These are phyloP conservation scores for Strix aluco DNA, from an alignment of 2,113 vertebrate species.

Conservation along the genomic window DNA sequence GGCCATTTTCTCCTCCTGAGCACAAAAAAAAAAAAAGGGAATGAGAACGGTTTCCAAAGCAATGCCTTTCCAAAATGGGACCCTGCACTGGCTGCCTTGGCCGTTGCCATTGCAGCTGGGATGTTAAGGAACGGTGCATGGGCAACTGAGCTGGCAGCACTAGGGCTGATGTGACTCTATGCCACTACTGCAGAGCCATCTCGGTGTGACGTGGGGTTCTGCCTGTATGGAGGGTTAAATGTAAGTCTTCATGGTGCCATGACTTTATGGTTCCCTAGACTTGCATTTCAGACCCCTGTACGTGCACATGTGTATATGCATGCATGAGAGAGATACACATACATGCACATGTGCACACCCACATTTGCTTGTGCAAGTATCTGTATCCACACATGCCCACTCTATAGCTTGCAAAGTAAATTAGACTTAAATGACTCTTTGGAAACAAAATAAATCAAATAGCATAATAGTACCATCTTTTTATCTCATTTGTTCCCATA, in stretches of 20 bases:
- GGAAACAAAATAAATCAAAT: constrained; percentile 81
- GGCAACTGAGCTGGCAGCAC: not conserved
- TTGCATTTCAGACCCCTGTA: not conserved
- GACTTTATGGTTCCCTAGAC: not conserved
- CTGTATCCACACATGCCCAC: constrained; percentile 30
- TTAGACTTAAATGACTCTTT: constrained; percentile 79
- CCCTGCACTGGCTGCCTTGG: not conserved
- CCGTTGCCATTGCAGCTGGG: not conserved
- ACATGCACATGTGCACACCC: not conserved
- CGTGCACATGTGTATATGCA: not conserved
- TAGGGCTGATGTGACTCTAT: not conserved
- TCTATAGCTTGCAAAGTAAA: constrained; percentile 72
- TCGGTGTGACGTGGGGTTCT: not conserved
- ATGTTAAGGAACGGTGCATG: not conserved
- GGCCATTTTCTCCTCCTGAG: constrained; percentile 21
- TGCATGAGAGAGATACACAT: not conserved
- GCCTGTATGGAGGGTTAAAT: not conserved
- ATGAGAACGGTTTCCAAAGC: not conserved
- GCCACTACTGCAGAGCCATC: not conserved
- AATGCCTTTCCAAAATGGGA: not conserved
- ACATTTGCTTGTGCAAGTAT: not conserved
- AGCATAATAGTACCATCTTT: constrained; percentile 79
- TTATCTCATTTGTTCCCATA: constrained; percentile 81
- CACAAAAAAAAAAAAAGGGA: not conserved
- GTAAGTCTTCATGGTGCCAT: not conserved